These are phyloP conservation scores for Dascillus cervinus DNA, from an alignment of 2,888 invertebrate species.

Conservation along the genomic window DNA sequence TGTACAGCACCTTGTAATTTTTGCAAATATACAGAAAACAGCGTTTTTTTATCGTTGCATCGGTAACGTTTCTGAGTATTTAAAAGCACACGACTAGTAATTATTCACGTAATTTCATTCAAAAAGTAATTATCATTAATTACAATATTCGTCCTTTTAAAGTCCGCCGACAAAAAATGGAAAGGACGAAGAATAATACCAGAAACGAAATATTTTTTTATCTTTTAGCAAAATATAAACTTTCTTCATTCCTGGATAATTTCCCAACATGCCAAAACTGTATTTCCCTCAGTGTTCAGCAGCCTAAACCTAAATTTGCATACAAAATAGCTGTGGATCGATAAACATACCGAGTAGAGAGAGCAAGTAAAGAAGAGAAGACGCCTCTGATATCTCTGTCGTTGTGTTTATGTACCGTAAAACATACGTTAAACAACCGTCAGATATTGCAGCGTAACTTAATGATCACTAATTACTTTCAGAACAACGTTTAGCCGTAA, in stretches of 20 bases:
- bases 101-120: constrained; percentile 15
- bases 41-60: too few species aligned
- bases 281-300: constrained; percentile 28
- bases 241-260: constrained; percentile 30
- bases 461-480: constrained; percentile 19
- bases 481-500: constrained; percentile 13
- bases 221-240: constrained; percentile 18
- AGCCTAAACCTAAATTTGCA: constrained; percentile 17
- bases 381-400: constrained; percentile 7
- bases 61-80: too few species aligned
- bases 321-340: constrained; percentile 15
- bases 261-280: constrained; percentile 31
- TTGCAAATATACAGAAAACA: too few species aligned
- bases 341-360: constrained; percentile 9
- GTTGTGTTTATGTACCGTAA: constrained; percentile 9
- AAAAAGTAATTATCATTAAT: constrained; percentile 18
- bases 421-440: constrained; percentile 14
- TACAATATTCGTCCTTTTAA: constrained; percentile 17
- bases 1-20: too few species aligned
- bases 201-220: constrained; percentile 16
- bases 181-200: constrained; percentile 10
- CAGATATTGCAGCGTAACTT: constrained; percentile 13
- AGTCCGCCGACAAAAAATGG: constrained; percentile 10
- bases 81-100: too few species aligned
- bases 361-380: constrained; percentile 7